Base-by-base conservation (phyloP, 2,113 vertebrate genomes). In the Lethenteron reissneri region DNA sequence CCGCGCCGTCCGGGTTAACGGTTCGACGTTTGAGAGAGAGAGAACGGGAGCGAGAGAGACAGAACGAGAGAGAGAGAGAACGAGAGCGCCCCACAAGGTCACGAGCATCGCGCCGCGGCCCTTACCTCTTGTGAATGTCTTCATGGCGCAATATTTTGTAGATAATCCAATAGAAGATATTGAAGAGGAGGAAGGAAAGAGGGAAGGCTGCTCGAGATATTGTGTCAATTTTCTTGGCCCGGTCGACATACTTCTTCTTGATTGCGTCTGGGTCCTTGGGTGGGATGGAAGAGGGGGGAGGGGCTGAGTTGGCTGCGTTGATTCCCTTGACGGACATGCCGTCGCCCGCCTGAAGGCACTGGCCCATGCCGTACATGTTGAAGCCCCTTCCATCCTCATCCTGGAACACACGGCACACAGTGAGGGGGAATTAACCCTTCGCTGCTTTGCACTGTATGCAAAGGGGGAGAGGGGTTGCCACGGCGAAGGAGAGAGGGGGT, bases 101-200 rank as follows among this genome's bases (percentile, higher is more conserved):
- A 41, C 41, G 41, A 41, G 41, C 41, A 41, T 41, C 41, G 41
- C 41, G 41, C 41, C 41, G 41, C 41, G 41, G 41, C 41, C 2
- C 76, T 80, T 87, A 95, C 78, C 88, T 85, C 79, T 85, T 84
- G 78, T 85, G 83, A 73, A 89, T 82, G 83, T 88, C 87, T 80
- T 95, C 91, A 70, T 97, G 85, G 74, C 94, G 79, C 82, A 97
- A 95, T 81, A 99, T 95, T 83, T 99, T 99, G 78, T 95, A 99
- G 21, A 92, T 99, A 78, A 99, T 88, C 94, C 94, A 99, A 82
- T 99, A 99, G 82, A 99, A 97, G 82, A 96, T 84, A 76, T 99
- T 99, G 82, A 99, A 99, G 79, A 95, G 95, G 76, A 99, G 89
- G 81, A 99, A 99, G 69, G 90, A 91, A 76, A 99, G 74, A 3